These are phyloP conservation scores for Phyllopteryx taeniolatus DNA, from an alignment of 2,113 vertebrate genomes.

Conservation along the genomic window DNA sequence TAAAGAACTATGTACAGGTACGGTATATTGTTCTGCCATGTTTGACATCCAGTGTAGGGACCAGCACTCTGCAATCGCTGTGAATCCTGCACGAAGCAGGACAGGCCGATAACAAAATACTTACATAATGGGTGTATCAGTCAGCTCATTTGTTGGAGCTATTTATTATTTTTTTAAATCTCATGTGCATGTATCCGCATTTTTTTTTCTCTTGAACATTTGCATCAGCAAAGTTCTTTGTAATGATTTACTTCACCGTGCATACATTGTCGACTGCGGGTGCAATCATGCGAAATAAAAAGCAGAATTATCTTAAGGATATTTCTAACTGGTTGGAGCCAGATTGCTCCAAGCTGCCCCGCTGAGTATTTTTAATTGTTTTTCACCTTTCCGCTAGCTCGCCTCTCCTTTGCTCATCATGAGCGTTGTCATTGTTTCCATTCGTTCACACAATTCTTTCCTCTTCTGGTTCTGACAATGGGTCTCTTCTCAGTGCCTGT, in stretches of 20 bases:
- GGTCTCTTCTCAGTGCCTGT: constrained; percentile 39
- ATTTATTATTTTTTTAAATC: constrained; percentile 25
- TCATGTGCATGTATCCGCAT: constrained; percentile 29
- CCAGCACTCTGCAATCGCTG: constrained; percentile 52
- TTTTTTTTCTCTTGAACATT: constrained; percentile 45
- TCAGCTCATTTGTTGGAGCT: constrained; percentile 25
- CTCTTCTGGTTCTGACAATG: constrained; percentile 42
- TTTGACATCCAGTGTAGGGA: neutral
- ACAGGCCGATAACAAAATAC: constrained; percentile 3
- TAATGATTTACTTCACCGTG: constrained; percentile 31
- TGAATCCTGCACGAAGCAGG: constrained; percentile 46
- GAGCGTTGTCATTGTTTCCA: constrained; percentile 61
- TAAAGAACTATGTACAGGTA: neutral
- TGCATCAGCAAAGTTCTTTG: constrained; percentile 35
- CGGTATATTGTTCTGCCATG: neutral
- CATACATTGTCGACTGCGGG: constrained; percentile 3
- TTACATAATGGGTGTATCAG: neutral
- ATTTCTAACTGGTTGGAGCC: constrained; percentile 32
- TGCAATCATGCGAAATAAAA: neutral
- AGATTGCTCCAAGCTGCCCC: constrained; percentile 36
- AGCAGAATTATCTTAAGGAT: neutral
- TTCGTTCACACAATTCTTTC: constrained; percentile 46
- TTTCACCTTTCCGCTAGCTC: constrained; percentile 33
- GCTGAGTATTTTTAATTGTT: constrained; percentile 48
- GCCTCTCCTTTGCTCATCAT: constrained; percentile 29